A percentile compares a stretch with the other conserved stretches of the same genome.
Evolutionary conservation across 2,888 invertebrate species (phyloP).

Genomic region (Nomada fabriciana): DNA sequence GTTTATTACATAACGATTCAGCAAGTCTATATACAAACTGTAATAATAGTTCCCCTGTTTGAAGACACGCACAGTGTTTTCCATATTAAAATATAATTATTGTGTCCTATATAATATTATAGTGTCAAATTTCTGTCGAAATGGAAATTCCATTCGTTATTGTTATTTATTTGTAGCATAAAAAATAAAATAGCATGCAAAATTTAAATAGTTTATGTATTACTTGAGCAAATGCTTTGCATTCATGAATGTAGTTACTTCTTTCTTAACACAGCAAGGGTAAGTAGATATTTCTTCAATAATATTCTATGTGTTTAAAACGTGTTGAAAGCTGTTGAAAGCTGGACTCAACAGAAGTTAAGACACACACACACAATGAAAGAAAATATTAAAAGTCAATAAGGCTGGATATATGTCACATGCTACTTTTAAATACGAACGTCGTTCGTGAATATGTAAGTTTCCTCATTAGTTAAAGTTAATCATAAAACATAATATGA

Average conservation of each 20-base stretch:
- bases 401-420: constrained; percentile 30
- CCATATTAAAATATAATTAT: constrained; percentile 14
- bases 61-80: constrained; percentile 4
- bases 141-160: constrained; percentile 1
- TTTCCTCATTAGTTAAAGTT: constrained; percentile 81
- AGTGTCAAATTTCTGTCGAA: not conserved
- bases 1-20: constrained; percentile 1
- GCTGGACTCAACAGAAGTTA: constrained; percentile 28
- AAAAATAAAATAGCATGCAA: not conserved
- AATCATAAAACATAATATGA: constrained; percentile 71
- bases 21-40: constrained; percentile 4
- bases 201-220: not conserved
- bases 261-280: not conserved
- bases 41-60: constrained; percentile 22
- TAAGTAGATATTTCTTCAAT: constrained; percentile 11
- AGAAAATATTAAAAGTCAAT: constrained; percentile 37
- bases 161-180: not conserved
- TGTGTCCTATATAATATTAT: not conserved
- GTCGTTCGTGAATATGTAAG: constrained; percentile 82
- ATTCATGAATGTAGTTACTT: constrained; percentile 4
- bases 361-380: constrained; percentile 25
- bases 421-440: constrained; percentile 28
- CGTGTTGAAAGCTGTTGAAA: constrained; percentile 60
- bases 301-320: constrained; percentile 33
- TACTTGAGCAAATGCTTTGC: not conserved